Evolutionary conservation across 2,797 vertebrate genomes (phyloP).

Genomic region (Tangara arthus): DNA sequence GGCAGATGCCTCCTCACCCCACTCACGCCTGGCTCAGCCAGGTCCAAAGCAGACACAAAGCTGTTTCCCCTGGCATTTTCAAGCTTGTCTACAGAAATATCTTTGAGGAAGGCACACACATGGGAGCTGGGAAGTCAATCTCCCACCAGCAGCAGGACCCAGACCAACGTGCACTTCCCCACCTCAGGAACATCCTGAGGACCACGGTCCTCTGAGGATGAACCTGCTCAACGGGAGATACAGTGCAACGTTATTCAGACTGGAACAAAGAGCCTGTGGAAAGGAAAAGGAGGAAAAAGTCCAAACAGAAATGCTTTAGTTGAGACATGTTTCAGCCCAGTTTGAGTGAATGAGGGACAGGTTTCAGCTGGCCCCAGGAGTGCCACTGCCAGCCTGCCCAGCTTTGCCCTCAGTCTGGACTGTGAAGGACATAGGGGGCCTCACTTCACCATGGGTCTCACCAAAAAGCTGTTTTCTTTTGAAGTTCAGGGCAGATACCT

Average conservation of each 20-base stretch:
- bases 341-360: background rate
- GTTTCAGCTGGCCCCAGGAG: background rate
- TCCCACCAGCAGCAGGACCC: background rate
- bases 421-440: accelerated
- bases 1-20: background rate
- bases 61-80: background rate
- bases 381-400: background rate
- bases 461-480: background rate
- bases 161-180: background rate
- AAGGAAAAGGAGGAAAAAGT: background rate
- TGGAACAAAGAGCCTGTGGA: background rate
- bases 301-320: background rate
- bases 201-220: background rate
- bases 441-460: background rate
- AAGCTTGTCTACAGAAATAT: background rate
- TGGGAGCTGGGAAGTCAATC: accelerated
- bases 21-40: background rate
- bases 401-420: background rate
- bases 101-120: background rate
- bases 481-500: background rate
- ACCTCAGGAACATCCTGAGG: background rate
- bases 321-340: background rate
- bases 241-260: background rate
- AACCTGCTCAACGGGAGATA: background rate
- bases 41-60: background rate